phyloP scores from a whole-genome alignment of 2,113 vertebrate genomes.

The Brachyhypopomus gauderio region DNA sequence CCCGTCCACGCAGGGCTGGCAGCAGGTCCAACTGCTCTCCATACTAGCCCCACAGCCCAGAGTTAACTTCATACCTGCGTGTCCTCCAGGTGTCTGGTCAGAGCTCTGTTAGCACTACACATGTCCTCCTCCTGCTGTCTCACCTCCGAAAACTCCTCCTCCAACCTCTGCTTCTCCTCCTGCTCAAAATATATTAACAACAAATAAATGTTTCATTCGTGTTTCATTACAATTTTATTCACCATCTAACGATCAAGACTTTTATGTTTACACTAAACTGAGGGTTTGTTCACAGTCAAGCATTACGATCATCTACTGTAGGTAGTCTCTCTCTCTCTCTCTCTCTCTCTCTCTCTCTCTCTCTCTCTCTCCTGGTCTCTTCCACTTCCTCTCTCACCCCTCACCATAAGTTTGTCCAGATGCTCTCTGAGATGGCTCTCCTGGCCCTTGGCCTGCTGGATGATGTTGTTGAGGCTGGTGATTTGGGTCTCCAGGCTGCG shows the following conservation, averaged over 20 bases:
- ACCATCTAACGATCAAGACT: no score
- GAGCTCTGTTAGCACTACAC: slow-evolving; percentile 67
- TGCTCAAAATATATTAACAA: slow-evolving; percentile 55
- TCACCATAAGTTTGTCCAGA: slow-evolving; percentile 70
- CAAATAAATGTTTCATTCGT: background rate
- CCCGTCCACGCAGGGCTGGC: no score
- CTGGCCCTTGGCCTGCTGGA: slow-evolving; percentile 63
- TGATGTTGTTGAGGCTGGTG: slow-evolving; percentile 63
- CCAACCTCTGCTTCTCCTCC: slow-evolving; percentile 80
- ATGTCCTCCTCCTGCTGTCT: slow-evolving; percentile 80
- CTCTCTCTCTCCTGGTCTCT: background rate
- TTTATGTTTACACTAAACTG: no score
- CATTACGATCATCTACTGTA: background rate
- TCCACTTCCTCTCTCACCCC: background rate
- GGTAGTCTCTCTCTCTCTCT: background rate
- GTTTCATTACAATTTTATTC: no score
- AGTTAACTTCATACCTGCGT: slow-evolving; percentile 68
- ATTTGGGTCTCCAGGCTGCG: slow-evolving; percentile 65
- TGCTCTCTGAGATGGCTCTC: slow-evolving; percentile 68
- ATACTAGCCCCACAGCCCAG: background rate
- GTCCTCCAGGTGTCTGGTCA: slow-evolving; percentile 81
- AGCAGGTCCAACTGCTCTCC: no score
- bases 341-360: background rate
- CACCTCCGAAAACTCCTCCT: slow-evolving; percentile 73
- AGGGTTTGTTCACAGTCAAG: no score